Conservation (phyloP, 1,140 invertebrate species). For the Drosophila paulistorum region DNA sequence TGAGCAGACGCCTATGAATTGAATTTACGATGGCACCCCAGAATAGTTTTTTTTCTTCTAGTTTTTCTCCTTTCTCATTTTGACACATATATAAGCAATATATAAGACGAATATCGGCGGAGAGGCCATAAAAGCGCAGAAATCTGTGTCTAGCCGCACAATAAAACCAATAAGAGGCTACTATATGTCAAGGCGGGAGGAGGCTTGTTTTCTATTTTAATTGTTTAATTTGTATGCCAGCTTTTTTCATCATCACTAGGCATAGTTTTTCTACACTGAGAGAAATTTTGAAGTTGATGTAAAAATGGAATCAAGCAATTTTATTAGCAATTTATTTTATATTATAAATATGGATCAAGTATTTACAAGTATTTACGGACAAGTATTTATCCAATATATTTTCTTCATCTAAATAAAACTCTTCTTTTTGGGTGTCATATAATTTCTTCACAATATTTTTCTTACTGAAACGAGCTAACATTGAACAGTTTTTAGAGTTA, state of each 20-base stretch:
- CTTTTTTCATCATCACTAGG: constrained; percentile 6
- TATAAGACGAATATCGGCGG: constrained; percentile 9
- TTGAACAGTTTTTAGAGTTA: background rate
- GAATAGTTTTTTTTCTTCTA: constrained; percentile 57
- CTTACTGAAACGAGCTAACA: background rate
- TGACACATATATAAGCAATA: constrained; percentile 66
- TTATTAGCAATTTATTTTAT: too few relatives aligned
- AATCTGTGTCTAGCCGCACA: constrained; percentile 46
- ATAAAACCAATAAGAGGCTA: constrained; percentile 26
- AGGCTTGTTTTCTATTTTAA: constrained; percentile 53
- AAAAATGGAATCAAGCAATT: too few relatives aligned
- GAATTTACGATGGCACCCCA: constrained; percentile 69
- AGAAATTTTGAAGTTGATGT: background rate
- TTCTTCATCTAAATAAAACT: background rate
- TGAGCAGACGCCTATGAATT: constrained; percentile 63
- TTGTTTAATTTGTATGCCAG: constrained; percentile 73
- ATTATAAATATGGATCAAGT: too few relatives aligned
- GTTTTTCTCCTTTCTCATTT: constrained; percentile 10
- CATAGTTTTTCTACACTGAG: background rate
- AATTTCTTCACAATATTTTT: background rate
- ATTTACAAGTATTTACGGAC: too few relatives aligned
- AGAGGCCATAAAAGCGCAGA: constrained; percentile 38
- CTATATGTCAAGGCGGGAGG: background rate
- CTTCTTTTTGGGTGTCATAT: background rate
- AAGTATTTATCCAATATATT: too few relatives aligned